Percentiles rank a stretch among this genome's conserved stretches.
Evolutionary conservation across 2,888 invertebrate species (phyloP).

Genomic region (Hemicrepidius hirtus): DNA sequence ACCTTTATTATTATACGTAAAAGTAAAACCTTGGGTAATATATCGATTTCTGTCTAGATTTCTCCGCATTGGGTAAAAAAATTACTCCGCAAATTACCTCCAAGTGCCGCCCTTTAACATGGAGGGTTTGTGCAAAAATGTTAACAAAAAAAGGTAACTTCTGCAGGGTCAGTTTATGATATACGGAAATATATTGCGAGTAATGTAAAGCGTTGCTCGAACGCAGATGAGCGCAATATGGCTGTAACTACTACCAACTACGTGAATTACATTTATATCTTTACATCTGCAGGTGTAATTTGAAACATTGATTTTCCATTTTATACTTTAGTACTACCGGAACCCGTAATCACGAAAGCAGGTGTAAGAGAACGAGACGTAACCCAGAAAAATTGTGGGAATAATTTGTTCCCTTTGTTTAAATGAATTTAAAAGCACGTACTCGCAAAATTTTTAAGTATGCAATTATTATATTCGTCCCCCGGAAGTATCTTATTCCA

Average conservation of each 20-base stretch:
- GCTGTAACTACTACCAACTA: slow-evolving; percentile 53
- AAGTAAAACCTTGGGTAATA: neutral
- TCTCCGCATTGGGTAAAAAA: neutral
- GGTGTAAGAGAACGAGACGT: slow-evolving; percentile 34
- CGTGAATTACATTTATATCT: slow-evolving; percentile 63
- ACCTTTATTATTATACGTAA: neutral
- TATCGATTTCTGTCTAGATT: slow-evolving; percentile 6
- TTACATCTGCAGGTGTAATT: slow-evolving; percentile 63
- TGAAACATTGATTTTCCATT: slow-evolving; percentile 62
- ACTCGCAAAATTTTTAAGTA: slow-evolving; percentile 14
- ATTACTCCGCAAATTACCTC: slow-evolving; percentile 8
- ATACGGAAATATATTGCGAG: slow-evolving; percentile 24
- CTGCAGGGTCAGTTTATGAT: slow-evolving; percentile 24
- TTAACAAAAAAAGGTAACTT: slow-evolving; percentile 12
- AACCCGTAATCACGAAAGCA: slow-evolving; percentile 39
- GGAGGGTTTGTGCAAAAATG: slow-evolving; percentile 11
- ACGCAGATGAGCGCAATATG: slow-evolving; percentile 58
- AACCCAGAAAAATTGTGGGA: slow-evolving; percentile 31
- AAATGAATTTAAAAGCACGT: slow-evolving; percentile 12
- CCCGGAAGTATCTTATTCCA: neutral
- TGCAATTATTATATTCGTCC: slow-evolving; percentile 7
- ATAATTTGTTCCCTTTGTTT: slow-evolving; percentile 38
- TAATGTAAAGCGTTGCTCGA: slow-evolving; percentile 45
- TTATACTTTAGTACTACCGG: slow-evolving; percentile 43
- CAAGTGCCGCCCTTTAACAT: slow-evolving; percentile 18